Evolutionary conservation across 2,797 vertebrate genomes (phyloP), one percentile per base, ranked within the genome.

Genomic region (Danio choprae): DNA sequence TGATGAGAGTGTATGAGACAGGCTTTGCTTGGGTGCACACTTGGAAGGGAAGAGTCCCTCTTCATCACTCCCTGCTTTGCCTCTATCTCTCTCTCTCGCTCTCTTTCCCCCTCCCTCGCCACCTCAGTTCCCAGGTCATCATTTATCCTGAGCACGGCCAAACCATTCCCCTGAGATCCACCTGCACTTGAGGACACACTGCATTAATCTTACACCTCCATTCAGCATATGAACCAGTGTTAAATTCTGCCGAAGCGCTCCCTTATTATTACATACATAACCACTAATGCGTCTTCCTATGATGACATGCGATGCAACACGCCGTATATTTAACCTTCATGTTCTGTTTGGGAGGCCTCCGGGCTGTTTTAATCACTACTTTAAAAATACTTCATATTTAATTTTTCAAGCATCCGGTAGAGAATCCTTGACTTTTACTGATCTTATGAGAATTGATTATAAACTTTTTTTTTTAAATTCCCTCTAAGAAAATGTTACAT

Each of bases 1-100:
- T 92, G 92, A 93, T 92, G 91, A 91, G 91, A 92, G 90, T 89
- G 89, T 92, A 91, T 74, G 82, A 90, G 91, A 92, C 90, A 91
- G 89, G 91, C 90, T 93, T 85, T 92, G 89, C 90, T 92, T 86
- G 87, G 88, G 82, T 90, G 89, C 88, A 88, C 89, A 90, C 65
- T 79, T 84, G 20, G 60, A 83, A 80, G 29, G 77, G 77, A 65
- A 73, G 68, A 81, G 78, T 83, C 77, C 70, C 83, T 86, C 77
- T 76, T 85, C 79, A 80, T 84, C 72, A 68, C 65, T 80, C 73
- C 74, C 80, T 82, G 65, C 76, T 84, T 84, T 85, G 81, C 77
- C 56, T 69, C 73, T 72, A 62, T 69, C 65, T 68, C 55, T 63
- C 77, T 74, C 60, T 65, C 55, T 68, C 48, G 41, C 60, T 74